Evolutionary conservation across 2,113 vertebrate species (phyloP), one percentile per base, ranked within the genome.

Genomic region (Lycaon pictus): DNA sequence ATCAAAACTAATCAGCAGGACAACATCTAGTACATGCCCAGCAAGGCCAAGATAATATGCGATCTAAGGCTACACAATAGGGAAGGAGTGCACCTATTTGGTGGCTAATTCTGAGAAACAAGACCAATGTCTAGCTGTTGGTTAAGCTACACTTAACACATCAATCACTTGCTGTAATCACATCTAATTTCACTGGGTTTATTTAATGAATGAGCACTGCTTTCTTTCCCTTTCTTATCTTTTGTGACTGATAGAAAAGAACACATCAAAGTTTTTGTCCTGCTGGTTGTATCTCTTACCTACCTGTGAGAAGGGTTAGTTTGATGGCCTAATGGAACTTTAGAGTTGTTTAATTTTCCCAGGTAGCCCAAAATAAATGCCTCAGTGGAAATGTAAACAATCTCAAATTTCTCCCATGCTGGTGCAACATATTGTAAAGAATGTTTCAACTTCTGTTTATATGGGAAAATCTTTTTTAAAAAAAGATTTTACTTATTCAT

Each of bases 271-370:
- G 9, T 37, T 69, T 82, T 87, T 84, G 19, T 84, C 17, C 35
- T 92, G 51, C 12, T 76, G 56, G 3, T 88, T 97, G 0, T 63
- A 22, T 51, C 2, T 67, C 16, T 37, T 9, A 87, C 4, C n/a
- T 89, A 60, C 32, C 25, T 65, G 5, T 62, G 63, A 94, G 2
- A 32, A 92, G 16, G 12, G 3, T 85, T 96, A 67, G 55, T 90
- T 76, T 74, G 84, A 88, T 88, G 29, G 69, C 3, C 17, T 72
- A 81, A 43, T 3, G 35, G 53, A 96, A 69, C 23, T 91, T 88
- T 84, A 56, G 27, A 93, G n/a, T 35, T 60, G 7, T 84, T 74
- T 88, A 88, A 51, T 96, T 84, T 97, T 81, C 16, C 58, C 17
- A 48, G 27, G 29, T 84, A 27, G 67, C 71, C 82, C 48, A 93